Base-by-base conservation (phyloP, 2,888 invertebrate genomes). In the Chloroclysta siterata region DNA sequence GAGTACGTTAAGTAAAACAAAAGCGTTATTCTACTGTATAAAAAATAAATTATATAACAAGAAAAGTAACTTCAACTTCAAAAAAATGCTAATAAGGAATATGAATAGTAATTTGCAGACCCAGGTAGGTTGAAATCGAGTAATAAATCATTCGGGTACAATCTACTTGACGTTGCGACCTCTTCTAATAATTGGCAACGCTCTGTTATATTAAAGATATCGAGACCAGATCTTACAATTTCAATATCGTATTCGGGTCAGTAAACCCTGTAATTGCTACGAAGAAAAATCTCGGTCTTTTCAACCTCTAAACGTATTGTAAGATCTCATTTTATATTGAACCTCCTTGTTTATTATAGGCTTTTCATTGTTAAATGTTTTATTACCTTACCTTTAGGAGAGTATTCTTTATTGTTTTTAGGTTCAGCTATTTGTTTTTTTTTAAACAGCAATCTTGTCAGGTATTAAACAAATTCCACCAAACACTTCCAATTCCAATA, bases 221-320 rank as follows among this genome's bases (percentile, higher is more conserved):
- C 48, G 13, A 29, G n/a, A 48, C 28, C 48, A 28, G 28, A 29
- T 48, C 48, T 48, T 29, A 11, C 6, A n/a, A n/a, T 48, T 48
- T 28, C 48, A 48, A 48, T 48, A 48, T 28, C 22, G 28, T 48
- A n/a, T 48, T 48, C 28, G 48, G 48, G 48, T 48, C 48, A 48
- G 28, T n/a, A 5, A 22, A 28, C 28, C n/a, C n/a, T 6, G 48
- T 48, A 29, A 28, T 48, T 48, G 48, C 48, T 39, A 8, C 28
- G n/a, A 2, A 47, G 13, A 8, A 48, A 47, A 48, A 29, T n/a
- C n/a, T 48, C 28, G 47, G 11, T 47, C 28, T 22, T 29, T 48
- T 48, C n/a, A 48, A n/a, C 22, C 22, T 48, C 11, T 39, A 4
- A 10, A 11, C 10, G 10, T 39, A 39, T 48, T 48, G 6, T 14